Conservation (phyloP, 2,888 invertebrate species). For the Carterocephalus palaemon region DNA sequence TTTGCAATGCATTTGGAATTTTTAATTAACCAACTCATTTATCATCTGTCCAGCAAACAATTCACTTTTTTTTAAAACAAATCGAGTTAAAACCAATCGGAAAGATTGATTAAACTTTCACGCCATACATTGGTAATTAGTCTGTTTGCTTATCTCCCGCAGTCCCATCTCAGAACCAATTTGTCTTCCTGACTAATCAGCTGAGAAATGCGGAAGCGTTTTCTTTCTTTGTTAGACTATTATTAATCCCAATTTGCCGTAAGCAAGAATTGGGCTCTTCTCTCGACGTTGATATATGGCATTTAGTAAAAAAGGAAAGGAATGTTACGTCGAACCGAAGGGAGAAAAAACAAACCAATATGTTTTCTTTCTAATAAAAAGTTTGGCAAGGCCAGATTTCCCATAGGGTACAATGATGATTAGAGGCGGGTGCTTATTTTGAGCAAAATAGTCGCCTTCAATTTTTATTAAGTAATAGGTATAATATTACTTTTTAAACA, state of each 20-base stretch:
- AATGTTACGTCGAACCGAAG: background rate
- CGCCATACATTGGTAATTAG: slow-evolving; percentile 19
- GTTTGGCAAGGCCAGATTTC: too few species aligned
- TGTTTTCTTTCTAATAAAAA: too few species aligned
- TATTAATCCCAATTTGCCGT: slow-evolving; percentile 68
- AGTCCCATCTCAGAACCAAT: slow-evolving; percentile 44
- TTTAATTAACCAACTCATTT: background rate
- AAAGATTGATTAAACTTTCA: slow-evolving; percentile 11
- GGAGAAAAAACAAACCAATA: too few species aligned
- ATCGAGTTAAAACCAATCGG: slow-evolving; percentile 3
- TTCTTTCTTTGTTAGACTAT: slow-evolving; percentile 52
- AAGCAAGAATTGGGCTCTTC: slow-evolving; percentile 17
- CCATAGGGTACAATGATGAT: too few species aligned
- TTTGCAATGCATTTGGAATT: too few species aligned
- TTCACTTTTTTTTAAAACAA: slow-evolving; percentile 6
- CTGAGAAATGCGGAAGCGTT: slow-evolving; percentile 51
- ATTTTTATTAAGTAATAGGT: too few species aligned
- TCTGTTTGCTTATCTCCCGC: slow-evolving; percentile 28
- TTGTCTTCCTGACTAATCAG: slow-evolving; percentile 59
- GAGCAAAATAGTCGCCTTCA: too few species aligned
- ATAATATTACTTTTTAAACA: too few species aligned
- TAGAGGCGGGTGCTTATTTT: too few species aligned
- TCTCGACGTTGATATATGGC: slow-evolving; percentile 23
- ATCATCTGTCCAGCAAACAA: background rate
- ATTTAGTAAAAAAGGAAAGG: slow-evolving; percentile 6